Evolutionary conservation across 2,888 invertebrate species (phyloP).

Genomic region (Platerodrilus igneus): DNA sequence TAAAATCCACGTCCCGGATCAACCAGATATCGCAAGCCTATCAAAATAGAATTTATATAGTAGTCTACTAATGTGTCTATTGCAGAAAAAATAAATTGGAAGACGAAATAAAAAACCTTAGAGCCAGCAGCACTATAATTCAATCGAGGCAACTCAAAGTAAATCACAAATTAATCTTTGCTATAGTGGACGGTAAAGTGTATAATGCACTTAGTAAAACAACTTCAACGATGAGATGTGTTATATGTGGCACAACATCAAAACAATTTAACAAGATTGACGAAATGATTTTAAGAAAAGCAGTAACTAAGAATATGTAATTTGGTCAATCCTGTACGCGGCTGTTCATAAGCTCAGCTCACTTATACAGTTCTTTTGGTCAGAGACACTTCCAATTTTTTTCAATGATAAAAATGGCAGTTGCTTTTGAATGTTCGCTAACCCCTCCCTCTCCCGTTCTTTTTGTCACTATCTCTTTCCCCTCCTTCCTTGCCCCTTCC

Average conservation of each 20-base stretch:
- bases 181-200: constrained; percentile 32
- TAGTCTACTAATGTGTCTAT: constrained; percentile 28
- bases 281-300: constrained; percentile 19
- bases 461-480: too few species aligned
- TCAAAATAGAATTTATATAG: constrained; percentile 33
- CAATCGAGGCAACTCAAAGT: constrained; percentile 15
- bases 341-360: too few species aligned
- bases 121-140: constrained; percentile 9
- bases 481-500: too few species aligned
- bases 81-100: constrained; percentile 18
- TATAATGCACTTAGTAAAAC: constrained; percentile 21
- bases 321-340: constrained; percentile 29
- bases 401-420: too few species aligned
- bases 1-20: constrained; percentile 34
- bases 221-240: constrained; percentile 16
- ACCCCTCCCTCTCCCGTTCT: too few species aligned
- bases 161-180: constrained; percentile 23
- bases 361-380: too few species aligned
- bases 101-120: constrained; percentile 18
- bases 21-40: constrained; percentile 33
- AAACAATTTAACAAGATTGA: constrained; percentile 27
- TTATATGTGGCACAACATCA: constrained; percentile 25
- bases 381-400: too few species aligned
- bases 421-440: too few species aligned
- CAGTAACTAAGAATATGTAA: constrained; percentile 19